A percentile compares a stretch with the other conserved stretches of the same genome.
Evolutionary conservation across 92 coral and sea anemone genomes (phyloP).

Genomic region (Virgularia gustaviana): DNA sequence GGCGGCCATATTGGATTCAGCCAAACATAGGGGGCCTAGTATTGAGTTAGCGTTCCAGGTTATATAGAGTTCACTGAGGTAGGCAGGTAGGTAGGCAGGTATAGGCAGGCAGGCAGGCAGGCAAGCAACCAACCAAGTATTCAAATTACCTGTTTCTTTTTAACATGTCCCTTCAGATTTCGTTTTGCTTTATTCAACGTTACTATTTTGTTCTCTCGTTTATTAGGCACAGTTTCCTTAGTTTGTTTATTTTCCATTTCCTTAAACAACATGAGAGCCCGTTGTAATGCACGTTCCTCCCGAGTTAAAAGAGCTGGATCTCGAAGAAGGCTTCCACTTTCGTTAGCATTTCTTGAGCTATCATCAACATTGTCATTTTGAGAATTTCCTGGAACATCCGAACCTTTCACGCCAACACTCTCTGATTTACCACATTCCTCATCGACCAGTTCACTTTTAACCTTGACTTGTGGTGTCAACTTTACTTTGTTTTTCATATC

Average conservation of each 20-base stretch:
- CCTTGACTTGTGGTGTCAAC: neutral
- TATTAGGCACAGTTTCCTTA: constrained; percentile 20
- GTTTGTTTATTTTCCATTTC: constrained; percentile 72
- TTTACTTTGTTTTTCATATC: neutral
- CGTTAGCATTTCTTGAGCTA: constrained; percentile 41
- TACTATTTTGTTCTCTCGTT: neutral
- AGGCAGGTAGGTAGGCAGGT: too few relatives aligned
- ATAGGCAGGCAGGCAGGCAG: too few relatives aligned
- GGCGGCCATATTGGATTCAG: too few relatives aligned
- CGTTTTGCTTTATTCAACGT: constrained; percentile 15
- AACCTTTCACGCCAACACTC: neutral
- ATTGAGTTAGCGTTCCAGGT: too few relatives aligned
- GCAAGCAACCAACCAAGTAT: neutral
- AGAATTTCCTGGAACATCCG: constrained; percentile 1
- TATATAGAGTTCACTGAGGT: too few relatives aligned
- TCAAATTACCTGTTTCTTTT: neutral
- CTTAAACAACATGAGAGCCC: constrained; percentile 89
- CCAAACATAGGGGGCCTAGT: too few relatives aligned
- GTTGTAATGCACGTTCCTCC: constrained; percentile 94
- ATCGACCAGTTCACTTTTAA: constrained; percentile 4
- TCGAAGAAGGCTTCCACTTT: constrained; percentile 76
- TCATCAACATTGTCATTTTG: constrained; percentile 14
- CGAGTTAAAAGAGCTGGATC: constrained; percentile 96
- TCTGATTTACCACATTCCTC: neutral
- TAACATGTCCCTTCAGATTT: neutral